A percentile compares a stretch with the other conserved stretches of the same genome.
phyloP scores from a whole-genome alignment of 2,113 vertebrate genomes.

The Otis tarda region DNA sequence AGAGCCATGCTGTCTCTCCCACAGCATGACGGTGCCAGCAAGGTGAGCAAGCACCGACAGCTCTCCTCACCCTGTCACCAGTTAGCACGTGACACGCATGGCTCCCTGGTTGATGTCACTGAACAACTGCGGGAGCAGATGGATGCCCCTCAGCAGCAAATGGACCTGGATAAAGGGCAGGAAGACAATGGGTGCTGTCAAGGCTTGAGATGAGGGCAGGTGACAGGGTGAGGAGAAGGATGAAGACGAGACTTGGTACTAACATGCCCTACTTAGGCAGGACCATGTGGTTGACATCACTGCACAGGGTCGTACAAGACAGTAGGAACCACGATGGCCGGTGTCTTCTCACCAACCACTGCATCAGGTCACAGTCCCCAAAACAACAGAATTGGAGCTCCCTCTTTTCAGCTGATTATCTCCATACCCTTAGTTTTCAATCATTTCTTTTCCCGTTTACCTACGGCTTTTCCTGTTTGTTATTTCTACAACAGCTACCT shows the following conservation, averaged over 20 bases:
- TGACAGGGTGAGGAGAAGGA: too few species aligned
- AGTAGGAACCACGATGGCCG: background rate
- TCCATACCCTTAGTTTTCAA: background rate
- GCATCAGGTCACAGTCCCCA: background rate
- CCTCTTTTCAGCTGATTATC: background rate
- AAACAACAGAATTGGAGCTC: background rate
- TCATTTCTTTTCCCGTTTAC: background rate
- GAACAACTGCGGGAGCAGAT: background rate
- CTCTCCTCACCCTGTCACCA: background rate
- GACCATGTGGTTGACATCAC: rapidly evolving
- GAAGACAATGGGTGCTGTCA: background rate
- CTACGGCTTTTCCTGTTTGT: background rate
- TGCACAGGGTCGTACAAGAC: background rate
- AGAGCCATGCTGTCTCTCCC: background rate
- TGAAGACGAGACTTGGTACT: background rate
- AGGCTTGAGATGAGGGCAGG: background rate
- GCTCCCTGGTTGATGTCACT: background rate
- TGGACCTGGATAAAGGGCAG: background rate
- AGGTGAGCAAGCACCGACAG: background rate
- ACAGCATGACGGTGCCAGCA: rapidly evolving
- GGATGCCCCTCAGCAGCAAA: background rate
- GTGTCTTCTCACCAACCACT: background rate
- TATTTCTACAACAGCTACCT: background rate
- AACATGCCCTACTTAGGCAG: background rate
- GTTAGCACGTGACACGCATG: rapidly evolving